Evolutionary conservation across 2,888 invertebrate species (phyloP).

Genomic region (Cacoxenus indagator): DNA sequence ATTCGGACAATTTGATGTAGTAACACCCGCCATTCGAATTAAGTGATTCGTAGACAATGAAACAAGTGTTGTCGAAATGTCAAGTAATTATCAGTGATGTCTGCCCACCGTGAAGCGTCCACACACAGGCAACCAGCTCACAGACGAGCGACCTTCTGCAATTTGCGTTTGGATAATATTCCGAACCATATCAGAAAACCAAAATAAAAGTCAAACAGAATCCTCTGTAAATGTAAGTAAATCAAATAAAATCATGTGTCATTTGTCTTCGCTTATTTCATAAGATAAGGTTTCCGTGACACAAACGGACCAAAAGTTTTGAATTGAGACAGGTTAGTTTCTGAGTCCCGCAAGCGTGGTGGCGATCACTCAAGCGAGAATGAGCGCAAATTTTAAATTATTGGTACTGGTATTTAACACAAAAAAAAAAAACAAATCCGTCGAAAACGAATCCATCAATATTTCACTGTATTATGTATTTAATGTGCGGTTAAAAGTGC

Average conservation of each 20-base stretch:
- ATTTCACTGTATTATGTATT: slow-evolving; percentile 56
- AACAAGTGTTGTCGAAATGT: slow-evolving; percentile 57
- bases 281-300: slow-evolving; percentile 53
- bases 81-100: slow-evolving; percentile 57
- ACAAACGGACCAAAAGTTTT: slow-evolving; percentile 18
- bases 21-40: slow-evolving; percentile 51
- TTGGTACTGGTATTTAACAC: not conserved
- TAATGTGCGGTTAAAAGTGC: slow-evolving; percentile 65
- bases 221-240: slow-evolving; percentile 64
- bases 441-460: slow-evolving; percentile 52
- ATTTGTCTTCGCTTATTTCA: slow-evolving; percentile 60
- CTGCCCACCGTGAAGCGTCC: slow-evolving; percentile 41
- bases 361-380: not conserved
- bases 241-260: slow-evolving; percentile 64
- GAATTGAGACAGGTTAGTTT: slow-evolving; percentile 47
- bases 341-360: slow-evolving; percentile 1
- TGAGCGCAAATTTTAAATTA: too few relatives aligned
- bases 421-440: slow-evolving; percentile 36
- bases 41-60: slow-evolving; percentile 57
- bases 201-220: slow-evolving; percentile 56
- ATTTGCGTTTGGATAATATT: slow-evolving; percentile 55
- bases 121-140: not conserved
- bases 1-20: slow-evolving; percentile 20
- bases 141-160: slow-evolving; percentile 36
- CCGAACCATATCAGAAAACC: slow-evolving; percentile 32